Evolutionary conservation across 1,140 invertebrate species (phyloP), one percentile per base, ranked within the genome.

Genomic region (Brachionus sp.): DNA sequence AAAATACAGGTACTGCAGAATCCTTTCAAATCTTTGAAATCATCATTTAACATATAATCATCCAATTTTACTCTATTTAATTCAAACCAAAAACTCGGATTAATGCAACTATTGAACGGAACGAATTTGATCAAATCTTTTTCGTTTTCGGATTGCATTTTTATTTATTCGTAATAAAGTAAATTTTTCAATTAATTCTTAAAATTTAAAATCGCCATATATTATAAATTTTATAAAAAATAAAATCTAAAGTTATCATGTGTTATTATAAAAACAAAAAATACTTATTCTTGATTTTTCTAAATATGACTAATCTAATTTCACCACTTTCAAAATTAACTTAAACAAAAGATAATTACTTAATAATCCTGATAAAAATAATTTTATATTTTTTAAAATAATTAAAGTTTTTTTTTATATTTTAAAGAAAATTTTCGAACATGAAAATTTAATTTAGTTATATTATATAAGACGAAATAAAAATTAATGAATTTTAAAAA

Each of bases 71-170:
- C 57, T 16, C 62, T 33, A 25, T 66, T 82, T 16, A 82, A 53
- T 82, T 82, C 80, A 16, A 66, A 66, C 80, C 80, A 82, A 82
- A 82, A 82, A 53, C 80, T 66, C n/a, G 80, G 57, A 68, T 82
- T 66, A 33, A 82, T 66, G 10, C 57, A 66, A 35, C 80, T 82
- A 19, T 23, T 66, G 35, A 66, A 82, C 13, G 80, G 62, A 12
- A 82, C 57, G 66, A 68, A 82, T 68, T 82, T 82, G 10, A 82
- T 44, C 5, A 80, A 19, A 62, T 80, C 62, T 37, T 37, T 57
- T 80, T 57, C 50, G 42, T 42, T 25, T 13, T 19, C 25, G 5
- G 77, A 33, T 25, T 80, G 46, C 77, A 80, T 80, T 66, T 80
- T 62, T 23, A 35, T 19, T 4, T 78, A 37, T 35, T 9, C 10